Conservation (phyloP, 2,797 vertebrate genomes). For the Acipenser oxyrinchus region DNA sequence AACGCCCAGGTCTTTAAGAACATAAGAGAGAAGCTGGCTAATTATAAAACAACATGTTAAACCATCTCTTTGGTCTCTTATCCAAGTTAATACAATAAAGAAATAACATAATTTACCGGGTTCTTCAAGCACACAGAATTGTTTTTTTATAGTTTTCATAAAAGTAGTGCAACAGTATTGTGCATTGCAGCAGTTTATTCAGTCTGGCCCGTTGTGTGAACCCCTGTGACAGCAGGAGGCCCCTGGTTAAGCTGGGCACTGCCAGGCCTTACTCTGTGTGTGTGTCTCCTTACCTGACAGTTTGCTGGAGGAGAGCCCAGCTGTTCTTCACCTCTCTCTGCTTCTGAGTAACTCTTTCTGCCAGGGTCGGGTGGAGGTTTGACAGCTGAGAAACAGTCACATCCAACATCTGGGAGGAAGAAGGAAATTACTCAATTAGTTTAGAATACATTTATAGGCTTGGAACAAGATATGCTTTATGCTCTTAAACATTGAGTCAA, state of each 20-base stretch:
- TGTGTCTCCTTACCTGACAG: slow-evolving; percentile 58
- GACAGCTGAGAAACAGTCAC: slow-evolving; percentile 76
- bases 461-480: slow-evolving; percentile 21
- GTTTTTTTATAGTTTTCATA: too few species aligned
- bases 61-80: too few species aligned
- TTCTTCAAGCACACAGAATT: too few species aligned
- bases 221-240: slow-evolving; percentile 20
- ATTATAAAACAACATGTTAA: too few species aligned
- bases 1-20: too few species aligned
- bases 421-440: slow-evolving; percentile 33
- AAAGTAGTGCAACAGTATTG: too few species aligned
- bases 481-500: slow-evolving; percentile 21
- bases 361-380: slow-evolving; percentile 69
- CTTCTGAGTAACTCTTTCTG: slow-evolving; percentile 56
- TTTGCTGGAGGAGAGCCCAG: slow-evolving; percentile 69
- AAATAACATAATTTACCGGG: too few species aligned
- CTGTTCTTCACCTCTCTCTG: slow-evolving; percentile 72
- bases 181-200: too few species aligned
- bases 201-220: slow-evolving; percentile 7
- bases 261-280: slow-evolving; percentile 6
- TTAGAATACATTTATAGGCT: slow-evolving; percentile 26
- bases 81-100: too few species aligned
- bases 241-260: slow-evolving; percentile 13
- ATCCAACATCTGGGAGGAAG: slow-evolving; percentile 66
- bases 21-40: too few species aligned